phyloP scores from a whole-genome alignment of 2,113 vertebrate genomes.

The Aspiorhynchus laticeps region DNA sequence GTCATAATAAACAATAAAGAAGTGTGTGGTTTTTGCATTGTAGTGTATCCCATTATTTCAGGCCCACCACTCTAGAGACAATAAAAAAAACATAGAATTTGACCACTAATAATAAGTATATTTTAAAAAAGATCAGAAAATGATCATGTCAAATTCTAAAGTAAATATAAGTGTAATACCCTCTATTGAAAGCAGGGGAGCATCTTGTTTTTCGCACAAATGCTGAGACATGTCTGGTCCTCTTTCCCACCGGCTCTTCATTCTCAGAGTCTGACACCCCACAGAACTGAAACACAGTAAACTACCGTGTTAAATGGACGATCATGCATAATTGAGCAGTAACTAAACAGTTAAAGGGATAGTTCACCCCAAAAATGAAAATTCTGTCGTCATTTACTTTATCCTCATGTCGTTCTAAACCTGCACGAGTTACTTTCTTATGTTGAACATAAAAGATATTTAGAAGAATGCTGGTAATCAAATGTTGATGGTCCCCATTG shows the following conservation, averaged over 20 bases:
- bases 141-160: too few species aligned
- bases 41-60: neutral
- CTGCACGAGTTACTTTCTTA: too few species aligned
- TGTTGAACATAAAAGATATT: too few species aligned
- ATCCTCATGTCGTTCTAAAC: too few species aligned
- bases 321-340: neutral
- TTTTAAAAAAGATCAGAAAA: neutral
- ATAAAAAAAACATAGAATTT: neutral
- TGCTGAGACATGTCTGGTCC: conserved; percentile 84
- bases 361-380: too few species aligned
- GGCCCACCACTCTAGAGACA: neutral
- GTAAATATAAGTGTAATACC: conserved; percentile 43
- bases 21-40: neutral
- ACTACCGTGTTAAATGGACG: neutral
- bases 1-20: neutral
- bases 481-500: too few species aligned
- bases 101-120: neutral
- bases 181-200: conserved; percentile 57
- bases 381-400: too few species aligned
- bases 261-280: conserved; percentile 92
- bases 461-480: too few species aligned
- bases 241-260: conserved; percentile 86
- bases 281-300: conserved; percentile 50
- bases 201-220: conserved; percentile 85
- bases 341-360: neutral